phyloP scores from a whole-genome alignment of 2,888 invertebrate species.

The Embidobia sp. region DNA sequence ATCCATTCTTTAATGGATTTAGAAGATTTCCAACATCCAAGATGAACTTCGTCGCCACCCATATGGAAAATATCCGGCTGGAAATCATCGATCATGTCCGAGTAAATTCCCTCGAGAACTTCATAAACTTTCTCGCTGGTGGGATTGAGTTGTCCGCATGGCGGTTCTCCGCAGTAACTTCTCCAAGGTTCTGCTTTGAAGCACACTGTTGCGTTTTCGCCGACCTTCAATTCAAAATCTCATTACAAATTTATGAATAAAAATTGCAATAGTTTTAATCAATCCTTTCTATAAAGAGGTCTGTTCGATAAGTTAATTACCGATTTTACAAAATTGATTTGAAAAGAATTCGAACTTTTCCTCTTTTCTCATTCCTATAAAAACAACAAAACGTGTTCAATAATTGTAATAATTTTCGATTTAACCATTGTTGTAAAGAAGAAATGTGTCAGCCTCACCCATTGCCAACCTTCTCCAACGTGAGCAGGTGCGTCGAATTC shows the following conservation, averaged over 20 bases:
- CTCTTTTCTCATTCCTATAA: no score
- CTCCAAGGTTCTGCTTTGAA: conserved; percentile 88
- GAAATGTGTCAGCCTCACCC: conserved; percentile 66
- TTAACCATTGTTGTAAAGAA: no score
- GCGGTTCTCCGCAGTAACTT: conserved; percentile 89
- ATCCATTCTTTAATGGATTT: conserved; percentile 87
- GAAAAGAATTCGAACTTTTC: no score
- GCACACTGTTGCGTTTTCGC: conserved; percentile 76
- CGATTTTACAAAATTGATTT: no score
- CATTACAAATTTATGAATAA: no score
- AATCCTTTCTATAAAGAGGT: no score
- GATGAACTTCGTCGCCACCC: conserved; percentile 91
- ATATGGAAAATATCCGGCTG: conserved; percentile 91
- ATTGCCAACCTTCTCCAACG: conserved; percentile 93
- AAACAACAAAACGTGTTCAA: no score
- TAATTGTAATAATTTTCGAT: no score
- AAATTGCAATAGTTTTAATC: not conserved
- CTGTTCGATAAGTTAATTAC: no score
- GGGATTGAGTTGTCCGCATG: conserved; percentile 92
- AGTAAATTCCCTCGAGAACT: conserved; percentile 87
- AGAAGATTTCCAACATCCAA: conserved; percentile 90
- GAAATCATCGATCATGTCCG: conserved; percentile 88
- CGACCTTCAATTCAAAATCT: conserved; percentile 72
- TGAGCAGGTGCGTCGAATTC: conserved; percentile 97
- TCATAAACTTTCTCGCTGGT: conserved; percentile 87